Evolutionary conservation across 1,140 invertebrate species (phyloP), one percentile per base, ranked within the genome.

Genomic region (Whitmania pigra): DNA sequence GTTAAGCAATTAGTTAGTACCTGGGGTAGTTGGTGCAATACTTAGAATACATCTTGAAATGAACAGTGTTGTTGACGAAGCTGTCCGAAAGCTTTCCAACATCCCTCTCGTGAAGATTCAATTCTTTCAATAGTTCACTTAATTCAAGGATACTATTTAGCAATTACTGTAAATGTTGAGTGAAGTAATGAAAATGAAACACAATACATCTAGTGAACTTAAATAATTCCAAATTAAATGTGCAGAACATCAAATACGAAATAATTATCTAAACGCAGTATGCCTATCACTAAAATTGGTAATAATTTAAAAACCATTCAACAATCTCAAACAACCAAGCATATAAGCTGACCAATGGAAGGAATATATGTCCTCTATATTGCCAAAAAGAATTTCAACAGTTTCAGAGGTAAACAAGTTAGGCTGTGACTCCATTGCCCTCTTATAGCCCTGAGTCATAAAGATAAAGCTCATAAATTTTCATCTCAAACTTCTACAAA

Each of bases 1-100:
- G 40, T 6, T 43, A n/a, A n/a, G n/a, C 5, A 63, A 25, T 63
- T n/a, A 63, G 20, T 18, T 7, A 2, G 11, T 63, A 63, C 57
- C 57, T 63, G 57, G 22, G 22, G 20, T 25, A 63, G 29, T 63
- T 63, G 57, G 57, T 63, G 57, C 57, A 63, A 31, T 63, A 63
- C 11, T 11, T n/a, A 2, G 22, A 63, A 31, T 63, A 63, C 22
- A 63, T 63, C 57, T 63, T 63, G 29, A 63, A 63, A 22, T n/a
- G 57, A 17, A 20, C 22, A 25, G 57, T 13, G 18, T 63, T 22
- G 11, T 63, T 63, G 57, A 63, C 22, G 20, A 63, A 63, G 20
- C 57, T 25, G 9, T 63, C 29, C 9, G 57, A 22, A 63, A 63
- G 57, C 29, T 63, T 31, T 25, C 20, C 29, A 11, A 63, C 57